Evolutionary conservation across 1,140 invertebrate species (phyloP), one percentile per base, ranked within the genome.

Genomic region (Zaprionus lachaisei): DNA sequence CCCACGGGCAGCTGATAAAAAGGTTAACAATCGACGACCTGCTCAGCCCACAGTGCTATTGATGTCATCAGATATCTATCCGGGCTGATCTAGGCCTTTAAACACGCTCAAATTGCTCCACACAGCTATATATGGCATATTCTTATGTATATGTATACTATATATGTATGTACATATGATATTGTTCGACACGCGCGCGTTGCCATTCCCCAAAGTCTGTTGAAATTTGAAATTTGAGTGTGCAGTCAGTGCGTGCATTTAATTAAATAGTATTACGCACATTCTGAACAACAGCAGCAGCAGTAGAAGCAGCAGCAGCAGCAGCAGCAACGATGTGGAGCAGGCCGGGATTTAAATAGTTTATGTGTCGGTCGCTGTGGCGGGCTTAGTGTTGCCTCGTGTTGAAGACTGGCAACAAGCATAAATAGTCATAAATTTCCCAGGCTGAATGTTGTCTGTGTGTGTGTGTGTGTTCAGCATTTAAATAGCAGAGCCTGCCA

Each of bases 211-310:
- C 38, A 44, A n/a, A 44, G 44, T 22, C 28, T 34, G 22, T 65
- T 65, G 69, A 68, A 69, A 62, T 74, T 62, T 26, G 41, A 54
- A 62, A 31, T 72, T 72, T 38, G 22, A 28, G 49, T 72, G 49
- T 57, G 64, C 66, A 44, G 28, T 49, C 41, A 31, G 41, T 63
- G 74, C 74, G 69, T 77, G 62, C 74, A 77, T 62, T 77, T 77
- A 77, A 77, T 77, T 72, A 77, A 72, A 67, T 77, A 44, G 47
- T 62, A 72, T 77, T 66, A 77, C 55, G 63, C 56, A 38, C 20
- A 61, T 61, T 56, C 15, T 24, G 37, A 38, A 44, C 28, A 34
- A 31, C 60, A 71, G 34, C 15, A 60, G 26, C 17, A 61, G 4
- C 38, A 56, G 26, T 22, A 17, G 5, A 26, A 24, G 26, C 26